Percentiles rank a stretch among this genome's conserved stretches.
Evolutionary conservation across 2,113 vertebrate species (phyloP).

Genomic region (Sciurus niger): DNA sequence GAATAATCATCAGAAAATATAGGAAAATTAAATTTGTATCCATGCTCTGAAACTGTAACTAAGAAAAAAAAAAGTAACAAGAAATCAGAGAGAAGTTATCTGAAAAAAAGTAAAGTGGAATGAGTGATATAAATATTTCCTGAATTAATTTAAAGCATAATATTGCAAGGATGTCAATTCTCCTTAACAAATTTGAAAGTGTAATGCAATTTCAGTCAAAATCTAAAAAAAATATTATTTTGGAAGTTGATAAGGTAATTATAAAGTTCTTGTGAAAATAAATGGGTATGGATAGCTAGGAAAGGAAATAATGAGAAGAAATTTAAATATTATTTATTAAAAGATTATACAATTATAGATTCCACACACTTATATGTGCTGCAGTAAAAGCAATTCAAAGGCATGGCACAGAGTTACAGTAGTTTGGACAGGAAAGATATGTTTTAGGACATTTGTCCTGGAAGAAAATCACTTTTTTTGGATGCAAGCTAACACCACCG

Average conservation of each 20-base stretch:
- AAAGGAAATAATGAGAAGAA: neutral
- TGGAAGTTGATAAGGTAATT: neutral
- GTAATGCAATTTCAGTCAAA: neutral
- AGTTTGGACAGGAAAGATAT: neutral
- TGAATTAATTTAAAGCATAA: neutral
- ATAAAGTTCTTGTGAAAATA: neutral
- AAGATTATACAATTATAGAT: neutral
- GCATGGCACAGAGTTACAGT: neutral
- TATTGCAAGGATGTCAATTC: neutral
- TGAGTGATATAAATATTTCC: neutral
- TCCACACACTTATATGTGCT: neutral
- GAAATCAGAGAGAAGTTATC: neutral
- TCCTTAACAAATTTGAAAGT: neutral
- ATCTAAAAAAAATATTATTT: neutral
- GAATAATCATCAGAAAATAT: neutral
- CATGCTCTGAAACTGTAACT: neutral
- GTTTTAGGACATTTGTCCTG: neutral
- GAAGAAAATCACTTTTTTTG: neutral
- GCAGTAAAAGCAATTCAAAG: neutral
- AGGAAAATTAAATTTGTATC: neutral
- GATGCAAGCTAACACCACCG: neutral
- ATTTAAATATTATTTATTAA: neutral
- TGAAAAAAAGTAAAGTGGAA: neutral
- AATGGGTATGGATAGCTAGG: neutral
- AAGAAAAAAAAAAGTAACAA: neutral